Conservation (phyloP, 2,888 invertebrate species). For the Eledona agricola region DNA sequence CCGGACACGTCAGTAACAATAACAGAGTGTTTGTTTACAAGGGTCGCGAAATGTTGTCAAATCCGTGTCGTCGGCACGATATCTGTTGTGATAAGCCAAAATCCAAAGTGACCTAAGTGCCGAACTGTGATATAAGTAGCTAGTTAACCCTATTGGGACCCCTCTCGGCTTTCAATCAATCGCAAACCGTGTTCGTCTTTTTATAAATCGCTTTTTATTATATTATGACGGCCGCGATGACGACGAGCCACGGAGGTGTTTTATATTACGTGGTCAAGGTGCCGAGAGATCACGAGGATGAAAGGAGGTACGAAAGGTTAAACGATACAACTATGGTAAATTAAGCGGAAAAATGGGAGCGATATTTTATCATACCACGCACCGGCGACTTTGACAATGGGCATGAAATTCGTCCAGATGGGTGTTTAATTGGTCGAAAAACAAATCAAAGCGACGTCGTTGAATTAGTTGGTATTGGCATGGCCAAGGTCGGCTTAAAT, state of each 20-base stretch:
- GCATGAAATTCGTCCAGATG: too few relatives aligned
- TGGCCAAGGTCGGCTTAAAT: too few relatives aligned
- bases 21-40: constrained; percentile 12
- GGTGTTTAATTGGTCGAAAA: too few relatives aligned
- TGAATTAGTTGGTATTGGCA: too few relatives aligned
- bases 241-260: constrained; percentile 72
- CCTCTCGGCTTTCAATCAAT: constrained; percentile 17
- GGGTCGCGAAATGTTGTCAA: too few relatives aligned
- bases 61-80: too few relatives aligned
- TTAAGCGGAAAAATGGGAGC: too few relatives aligned
- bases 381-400: too few relatives aligned
- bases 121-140: constrained; percentile 28
- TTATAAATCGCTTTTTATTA: constrained; percentile 3
- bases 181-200: constrained; percentile 14
- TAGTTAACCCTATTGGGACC: constrained; percentile 19
- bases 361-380: too few relatives aligned
- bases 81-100: too few relatives aligned
- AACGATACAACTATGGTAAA: too few relatives aligned
- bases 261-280: constrained; percentile 76
- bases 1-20: constrained; percentile 22
- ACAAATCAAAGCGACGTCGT: too few relatives aligned
- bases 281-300: constrained; percentile 63
- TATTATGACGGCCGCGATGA: constrained; percentile 61
- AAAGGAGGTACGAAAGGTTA: constrained; percentile 11
- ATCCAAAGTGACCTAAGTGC: constrained; percentile 34